These are phyloP conservation scores for Automeris io DNA, from an alignment of 2,888 invertebrate species.

Conservation along the genomic window DNA sequence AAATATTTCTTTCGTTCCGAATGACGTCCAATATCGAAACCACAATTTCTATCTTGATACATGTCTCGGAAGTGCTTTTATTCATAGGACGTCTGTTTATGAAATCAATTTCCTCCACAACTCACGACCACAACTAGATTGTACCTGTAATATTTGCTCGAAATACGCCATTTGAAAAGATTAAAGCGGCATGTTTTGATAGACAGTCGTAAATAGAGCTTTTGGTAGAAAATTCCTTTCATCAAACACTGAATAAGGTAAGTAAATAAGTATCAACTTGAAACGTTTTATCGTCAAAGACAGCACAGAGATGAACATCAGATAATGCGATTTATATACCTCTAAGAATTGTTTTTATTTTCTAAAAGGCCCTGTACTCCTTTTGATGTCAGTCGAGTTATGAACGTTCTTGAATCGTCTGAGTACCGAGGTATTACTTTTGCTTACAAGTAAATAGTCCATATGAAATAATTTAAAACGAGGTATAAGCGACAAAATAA, in stretches of 20 bases:
- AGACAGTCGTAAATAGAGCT: slow-evolving; percentile 44
- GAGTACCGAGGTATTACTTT: neutral
- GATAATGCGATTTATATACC: slow-evolving; percentile 32
- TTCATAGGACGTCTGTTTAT: slow-evolving; percentile 31
- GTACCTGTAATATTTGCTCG: slow-evolving; percentile 25
- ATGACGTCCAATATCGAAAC: no score
- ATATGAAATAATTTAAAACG: neutral
- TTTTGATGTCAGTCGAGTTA: neutral
- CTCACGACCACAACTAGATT: slow-evolving; percentile 24
- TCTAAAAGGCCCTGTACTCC: neutral
- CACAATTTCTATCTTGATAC: neutral
- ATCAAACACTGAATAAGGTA: slow-evolving; percentile 26
- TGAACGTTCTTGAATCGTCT: neutral
- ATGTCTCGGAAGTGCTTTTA: slow-evolving; percentile 2
- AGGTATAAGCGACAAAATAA: neutral
- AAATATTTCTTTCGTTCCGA: no score
- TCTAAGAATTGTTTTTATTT: slow-evolving; percentile 17
- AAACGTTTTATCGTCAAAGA: slow-evolving; percentile 34
- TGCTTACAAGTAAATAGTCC: neutral
- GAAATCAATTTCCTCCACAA: slow-evolving; percentile 38
- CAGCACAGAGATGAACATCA: slow-evolving; percentile 27
- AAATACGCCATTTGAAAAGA: slow-evolving; percentile 40
- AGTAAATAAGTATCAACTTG: slow-evolving; percentile 31
- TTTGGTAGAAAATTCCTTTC: slow-evolving; percentile 38
- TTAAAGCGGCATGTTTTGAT: slow-evolving; percentile 42